Evolutionary conservation across 2,888 invertebrate species (phyloP).

Genomic region (Yponomeuta malinellus): DNA sequence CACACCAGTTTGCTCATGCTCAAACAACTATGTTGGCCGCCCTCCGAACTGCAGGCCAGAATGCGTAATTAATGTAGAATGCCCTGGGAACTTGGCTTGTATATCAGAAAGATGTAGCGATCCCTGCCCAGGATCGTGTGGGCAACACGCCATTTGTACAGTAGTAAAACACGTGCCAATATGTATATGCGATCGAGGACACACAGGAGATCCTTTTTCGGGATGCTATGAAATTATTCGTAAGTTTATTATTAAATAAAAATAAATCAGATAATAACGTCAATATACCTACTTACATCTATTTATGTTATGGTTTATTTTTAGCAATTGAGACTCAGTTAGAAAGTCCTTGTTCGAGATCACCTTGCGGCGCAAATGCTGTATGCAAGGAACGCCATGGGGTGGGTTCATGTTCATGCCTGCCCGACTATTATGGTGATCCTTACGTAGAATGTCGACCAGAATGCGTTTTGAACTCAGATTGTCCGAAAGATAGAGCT

Average conservation of each 20-base stretch:
- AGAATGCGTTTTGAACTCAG: constrained; percentile 91
- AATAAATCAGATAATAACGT: not conserved
- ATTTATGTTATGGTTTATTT: constrained; percentile 26
- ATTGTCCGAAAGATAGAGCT: constrained; percentile 84
- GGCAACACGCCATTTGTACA: constrained; percentile 81
- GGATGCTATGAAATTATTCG: constrained; percentile 79
- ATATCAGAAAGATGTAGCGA: constrained; percentile 82
- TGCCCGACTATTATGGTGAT: constrained; percentile 89
- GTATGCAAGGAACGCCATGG: constrained; percentile 87
- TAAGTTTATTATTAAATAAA: constrained; percentile 50
- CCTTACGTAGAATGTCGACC: constrained; percentile 91
- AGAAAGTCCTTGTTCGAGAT: constrained; percentile 83
- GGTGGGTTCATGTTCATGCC: constrained; percentile 88
- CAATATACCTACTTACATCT: not conserved
- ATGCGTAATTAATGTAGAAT: constrained; percentile 83
- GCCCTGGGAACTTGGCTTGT: constrained; percentile 82
- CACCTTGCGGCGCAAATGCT: constrained; percentile 92
- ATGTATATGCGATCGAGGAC: constrained; percentile 82
- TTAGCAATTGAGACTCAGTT: constrained; percentile 72
- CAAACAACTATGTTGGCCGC: constrained; percentile 83
- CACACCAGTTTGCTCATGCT: constrained; percentile 84
- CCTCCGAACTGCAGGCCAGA: constrained; percentile 88
- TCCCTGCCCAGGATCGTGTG: constrained; percentile 85
- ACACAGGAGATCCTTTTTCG: constrained; percentile 87
- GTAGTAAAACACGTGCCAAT: constrained; percentile 83